Evolutionary conservation across 2,888 invertebrate species (phyloP).

Genomic region (Oscheius sp.): DNA sequence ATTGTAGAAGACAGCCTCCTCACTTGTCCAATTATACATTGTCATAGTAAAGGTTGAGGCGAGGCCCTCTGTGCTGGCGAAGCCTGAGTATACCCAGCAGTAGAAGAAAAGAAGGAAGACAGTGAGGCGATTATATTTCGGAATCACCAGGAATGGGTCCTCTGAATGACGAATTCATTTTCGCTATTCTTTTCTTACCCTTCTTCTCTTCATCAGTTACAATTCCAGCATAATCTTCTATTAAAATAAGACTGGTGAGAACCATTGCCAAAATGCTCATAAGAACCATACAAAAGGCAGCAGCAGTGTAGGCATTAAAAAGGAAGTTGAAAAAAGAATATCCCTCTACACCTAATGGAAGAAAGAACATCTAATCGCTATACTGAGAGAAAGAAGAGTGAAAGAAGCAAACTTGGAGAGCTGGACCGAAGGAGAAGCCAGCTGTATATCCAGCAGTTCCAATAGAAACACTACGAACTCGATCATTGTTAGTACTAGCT

Average conservation of each 20-base stretch:
- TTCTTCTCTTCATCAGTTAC: constrained; percentile 39
- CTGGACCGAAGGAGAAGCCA: constrained; percentile 52
- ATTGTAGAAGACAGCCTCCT: constrained; percentile 51
- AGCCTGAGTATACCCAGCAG: constrained; percentile 32
- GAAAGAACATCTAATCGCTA: constrained; percentile 25
- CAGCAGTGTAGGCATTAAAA: constrained; percentile 52
- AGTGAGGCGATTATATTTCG: constrained; percentile 39
- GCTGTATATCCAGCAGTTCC: constrained; percentile 48
- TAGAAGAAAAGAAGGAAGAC: constrained; percentile 40
- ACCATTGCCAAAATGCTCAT: not conserved
- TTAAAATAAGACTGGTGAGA: not conserved
- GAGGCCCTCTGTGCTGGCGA: constrained; percentile 24
- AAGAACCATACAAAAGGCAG: constrained; percentile 41
- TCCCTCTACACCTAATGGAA: constrained; percentile 18
- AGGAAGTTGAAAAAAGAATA: constrained; percentile 31
- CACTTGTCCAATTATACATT: constrained; percentile 54
- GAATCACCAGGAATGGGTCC: constrained; percentile 38
- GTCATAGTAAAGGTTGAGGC: constrained; percentile 49
- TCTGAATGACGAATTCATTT: not conserved
- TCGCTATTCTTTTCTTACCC: not conserved
- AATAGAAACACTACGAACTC: constrained; percentile 48
- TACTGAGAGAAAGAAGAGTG: too few species aligned
- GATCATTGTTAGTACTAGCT: constrained; percentile 49
- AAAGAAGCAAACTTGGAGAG: constrained; percentile 49
- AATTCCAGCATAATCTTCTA: constrained; percentile 51